Evolutionary conservation across 2,797 vertebrate genomes (phyloP).

Genomic region (Bryconaethiops microstoma): DNA sequence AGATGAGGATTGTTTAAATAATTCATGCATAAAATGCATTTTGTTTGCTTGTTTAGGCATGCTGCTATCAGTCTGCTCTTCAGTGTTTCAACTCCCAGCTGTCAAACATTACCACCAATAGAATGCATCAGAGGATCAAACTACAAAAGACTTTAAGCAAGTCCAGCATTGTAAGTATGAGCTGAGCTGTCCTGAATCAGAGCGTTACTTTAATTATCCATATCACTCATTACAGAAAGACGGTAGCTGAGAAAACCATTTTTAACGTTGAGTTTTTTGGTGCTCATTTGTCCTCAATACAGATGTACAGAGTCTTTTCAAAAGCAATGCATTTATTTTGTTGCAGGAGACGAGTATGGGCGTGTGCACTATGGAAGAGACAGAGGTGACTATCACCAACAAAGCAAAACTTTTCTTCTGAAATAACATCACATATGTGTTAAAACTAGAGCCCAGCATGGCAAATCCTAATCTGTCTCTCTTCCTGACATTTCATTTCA

Average conservation of each 20-base stretch:
- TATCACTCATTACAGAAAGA: no score
- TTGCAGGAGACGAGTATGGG: conserved; percentile 43
- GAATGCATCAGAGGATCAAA: fast-evolving
- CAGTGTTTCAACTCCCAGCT: conserved; percentile 62
- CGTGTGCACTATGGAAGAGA: conserved; percentile 25
- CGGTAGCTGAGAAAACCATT: no score
- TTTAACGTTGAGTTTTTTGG: not conserved
- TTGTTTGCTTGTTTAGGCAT: conserved; percentile 61
- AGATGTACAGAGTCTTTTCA: not conserved
- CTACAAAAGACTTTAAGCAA: conserved; percentile 53
- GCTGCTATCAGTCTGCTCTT: conserved; percentile 67
- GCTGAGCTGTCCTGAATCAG: not conserved
- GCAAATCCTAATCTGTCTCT: conserved; percentile 14
- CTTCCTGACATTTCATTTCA: conserved; percentile 49
- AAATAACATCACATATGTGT: not conserved
- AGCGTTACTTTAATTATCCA: no score
- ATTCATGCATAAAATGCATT: not conserved
- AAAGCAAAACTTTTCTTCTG: not conserved
- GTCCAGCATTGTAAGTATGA: conserved; percentile 59
- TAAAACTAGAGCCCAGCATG: not conserved
- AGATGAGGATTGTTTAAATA: no score
- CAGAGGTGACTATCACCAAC: conserved; percentile 48
- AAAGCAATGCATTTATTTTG: not conserved
- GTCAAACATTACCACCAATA: fast-evolving
- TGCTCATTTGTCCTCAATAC: not conserved